Conservation (phyloP, 2,888 invertebrate species). For the Polyploca ridens region DNA sequence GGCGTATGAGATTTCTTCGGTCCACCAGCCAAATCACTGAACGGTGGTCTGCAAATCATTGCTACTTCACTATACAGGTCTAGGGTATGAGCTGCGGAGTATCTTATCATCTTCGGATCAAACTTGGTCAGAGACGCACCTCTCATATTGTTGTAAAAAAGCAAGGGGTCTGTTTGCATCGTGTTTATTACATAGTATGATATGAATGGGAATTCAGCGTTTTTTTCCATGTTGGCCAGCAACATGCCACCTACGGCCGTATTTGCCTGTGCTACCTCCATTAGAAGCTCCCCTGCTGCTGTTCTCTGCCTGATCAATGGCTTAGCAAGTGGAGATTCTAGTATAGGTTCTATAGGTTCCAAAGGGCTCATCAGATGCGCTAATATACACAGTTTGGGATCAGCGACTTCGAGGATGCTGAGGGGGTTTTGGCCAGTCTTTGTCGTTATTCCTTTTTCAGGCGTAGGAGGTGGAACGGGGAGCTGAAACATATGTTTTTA, state of each 20-base stretch:
- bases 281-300: conserved; percentile 90
- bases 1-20: conserved; percentile 91
- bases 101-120: conserved; percentile 90
- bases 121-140: conserved; percentile 93
- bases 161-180: conserved; percentile 92
- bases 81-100: conserved; percentile 94
- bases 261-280: conserved; percentile 89
- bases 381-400: conserved; percentile 94
- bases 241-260: conserved; percentile 92
- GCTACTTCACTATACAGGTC: conserved; percentile 96
- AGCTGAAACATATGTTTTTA: conserved; percentile 65
- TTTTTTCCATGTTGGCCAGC: conserved; percentile 95
- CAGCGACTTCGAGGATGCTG: conserved; percentile 92
- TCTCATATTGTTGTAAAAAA: conserved; percentile 94
- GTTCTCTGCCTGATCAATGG: conserved; percentile 91
- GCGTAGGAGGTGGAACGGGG: conserved; percentile 87
- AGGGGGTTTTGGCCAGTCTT: conserved; percentile 87
- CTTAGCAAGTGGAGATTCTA: conserved; percentile 93
- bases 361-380: conserved; percentile 96
- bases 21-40: conserved; percentile 90
- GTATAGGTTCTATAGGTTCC: conserved; percentile 92
- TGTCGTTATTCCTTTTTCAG: conserved; percentile 85
- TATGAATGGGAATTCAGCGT: conserved; percentile 96
- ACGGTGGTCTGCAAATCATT: conserved; percentile 94
- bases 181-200: conserved; percentile 96